Evolutionary conservation across 2,113 vertebrate genomes (phyloP), one percentile per base, ranked within the genome.

Genomic region (Burhinus bistriatus): DNA sequence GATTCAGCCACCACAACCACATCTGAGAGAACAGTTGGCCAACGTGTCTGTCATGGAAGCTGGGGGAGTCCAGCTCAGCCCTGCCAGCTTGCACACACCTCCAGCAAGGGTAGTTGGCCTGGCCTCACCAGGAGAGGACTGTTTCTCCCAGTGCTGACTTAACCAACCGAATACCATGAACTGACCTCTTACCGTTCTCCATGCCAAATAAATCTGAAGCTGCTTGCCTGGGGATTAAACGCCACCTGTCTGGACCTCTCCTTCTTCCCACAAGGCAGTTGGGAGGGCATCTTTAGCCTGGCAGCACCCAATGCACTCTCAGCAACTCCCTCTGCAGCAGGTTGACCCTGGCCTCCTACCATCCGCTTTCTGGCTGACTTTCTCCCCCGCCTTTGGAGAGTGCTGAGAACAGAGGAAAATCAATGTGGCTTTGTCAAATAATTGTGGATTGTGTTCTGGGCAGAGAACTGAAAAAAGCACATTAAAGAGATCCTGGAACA

Each of bases 51-150:
- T 25, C 26, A 20, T 57, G 79, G 51, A 40, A 78, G 30, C 21
- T 0, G 1, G 34, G 21, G 36, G 3, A 87, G 52, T 15, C 29
- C 55, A 62, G 29, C 32, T 29, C 64, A 70, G n/a, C 32, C 11
- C 25, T 19, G 12, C 32, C 32, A 23, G n/a, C 32, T 26, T 49
- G 15, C 15, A 16, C 0, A 0, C 10, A 27, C 11, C 15, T 81
- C 68, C 18, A 55, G 34, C 7, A 55, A 55, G 40, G 9, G 5
- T 6, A 7, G 49, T 7, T 25, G 19, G 29, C 52, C 36, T 62
- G 82, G 17, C 20, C 52, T 65, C 30, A 13, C 11, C 40, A 45
- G 18, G n/a, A 77, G 17, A 49, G 3, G 19, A 27, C 16, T 32
- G 16, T 0, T 87, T 57, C 32, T 82, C 55, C 30, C 44, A 70